Conservation (phyloP, 2,888 invertebrate species). For the Eristalinus sepulchralis region DNA sequence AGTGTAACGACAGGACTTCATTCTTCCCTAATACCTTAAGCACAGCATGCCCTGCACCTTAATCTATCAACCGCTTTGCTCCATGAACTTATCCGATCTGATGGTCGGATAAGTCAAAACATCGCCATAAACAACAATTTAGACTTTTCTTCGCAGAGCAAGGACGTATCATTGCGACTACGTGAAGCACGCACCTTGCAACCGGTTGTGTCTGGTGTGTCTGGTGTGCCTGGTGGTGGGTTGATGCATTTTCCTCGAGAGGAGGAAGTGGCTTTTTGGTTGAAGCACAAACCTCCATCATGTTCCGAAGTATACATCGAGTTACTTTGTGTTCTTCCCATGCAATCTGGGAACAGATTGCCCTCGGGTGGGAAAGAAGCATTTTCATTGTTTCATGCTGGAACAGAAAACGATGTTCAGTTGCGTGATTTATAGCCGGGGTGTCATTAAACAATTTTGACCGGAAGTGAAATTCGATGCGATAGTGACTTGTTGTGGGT, state of each 20-base stretch:
- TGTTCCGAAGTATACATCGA: not conserved
- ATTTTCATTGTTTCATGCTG: not conserved
- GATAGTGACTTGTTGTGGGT: too few species aligned
- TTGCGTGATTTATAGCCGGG: not conserved
- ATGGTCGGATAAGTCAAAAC: too few species aligned
- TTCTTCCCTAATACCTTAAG: too few species aligned
- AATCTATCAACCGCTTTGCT: too few species aligned
- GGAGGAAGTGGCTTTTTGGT: not conserved
- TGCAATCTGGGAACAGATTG: not conserved
- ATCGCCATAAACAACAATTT: too few species aligned
- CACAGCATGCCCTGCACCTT: too few species aligned
- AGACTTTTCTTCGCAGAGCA: not conserved
- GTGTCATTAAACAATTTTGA: not conserved
- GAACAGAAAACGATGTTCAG: too few species aligned
- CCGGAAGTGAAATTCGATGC: too few species aligned
- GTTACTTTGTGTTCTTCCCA: not conserved
- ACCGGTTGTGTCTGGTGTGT: not conserved
- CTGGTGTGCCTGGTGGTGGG: too few species aligned
- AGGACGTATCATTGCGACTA: not conserved
- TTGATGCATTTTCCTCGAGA: not conserved
- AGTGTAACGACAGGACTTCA: too few species aligned
- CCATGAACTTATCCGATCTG: too few species aligned
- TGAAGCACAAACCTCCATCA: not conserved
- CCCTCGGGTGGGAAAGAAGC: not conserved
- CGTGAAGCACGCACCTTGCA: not conserved